Base-by-base conservation (phyloP, 2,797 vertebrate species). In the Masticophis lateralis region DNA sequence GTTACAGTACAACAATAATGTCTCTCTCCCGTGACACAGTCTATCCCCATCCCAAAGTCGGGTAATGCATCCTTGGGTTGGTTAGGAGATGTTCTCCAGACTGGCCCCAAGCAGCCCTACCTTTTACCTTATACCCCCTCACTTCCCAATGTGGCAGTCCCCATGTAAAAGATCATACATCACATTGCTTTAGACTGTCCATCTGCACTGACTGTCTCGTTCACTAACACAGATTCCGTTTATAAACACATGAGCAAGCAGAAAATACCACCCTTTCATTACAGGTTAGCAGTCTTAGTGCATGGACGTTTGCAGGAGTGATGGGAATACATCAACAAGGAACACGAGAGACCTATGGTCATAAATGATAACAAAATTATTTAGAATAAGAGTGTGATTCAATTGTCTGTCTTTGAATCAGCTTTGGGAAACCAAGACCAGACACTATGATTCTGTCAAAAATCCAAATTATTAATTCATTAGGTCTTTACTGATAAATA, bases 1-100 rank as follows among this genome's bases (percentile, higher is more conserved):
- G 96, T 98, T 98, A 98, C 97, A 98, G 96, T 96, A 94, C 95
- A 97, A 98, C 97, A 97, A 95, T 96, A 96, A 98, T 90, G 74
- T 95, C 97, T 97, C 97, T 96, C 96, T 97, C 92, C 1, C 53
- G 90, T 61, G 25, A 11, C 92, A 74, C 37, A 56, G 79, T 91
- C 92, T 91, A 66, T 32, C 83, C 83, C 92, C 91, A 83, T 83
- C 0, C 63, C 56, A 63, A 47, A 91, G n/a, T 79, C 28, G n/a
- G 60, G 90, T 8, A 55, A 25, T 88, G 86, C 90, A n/a, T 11
- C 14, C 90, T 88, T 37, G 27, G 90, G 66, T 57, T 91, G 63
- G 56, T 88, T 88, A 74, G 63, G 12, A 83, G 90, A 28, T 86
- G 47, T 55, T 32, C 28, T 79, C 55, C 28, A 51, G 83, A 9